Conservation (phyloP, 1,140 invertebrate genomes). For the Drosophila setifemur region DNA sequence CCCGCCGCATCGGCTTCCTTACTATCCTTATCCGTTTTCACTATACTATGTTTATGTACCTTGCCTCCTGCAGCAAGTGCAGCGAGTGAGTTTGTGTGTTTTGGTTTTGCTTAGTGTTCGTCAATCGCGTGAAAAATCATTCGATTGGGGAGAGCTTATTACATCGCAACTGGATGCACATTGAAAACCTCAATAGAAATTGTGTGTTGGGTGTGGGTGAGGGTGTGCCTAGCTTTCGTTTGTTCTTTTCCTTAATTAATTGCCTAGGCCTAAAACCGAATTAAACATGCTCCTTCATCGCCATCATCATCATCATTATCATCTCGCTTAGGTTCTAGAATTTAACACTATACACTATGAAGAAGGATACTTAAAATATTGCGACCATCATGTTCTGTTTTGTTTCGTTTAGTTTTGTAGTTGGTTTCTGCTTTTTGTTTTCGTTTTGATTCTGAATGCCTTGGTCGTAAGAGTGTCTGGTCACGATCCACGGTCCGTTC, state of each 20-base stretch:
- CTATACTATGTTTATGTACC: constrained; percentile 31
- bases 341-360: constrained; percentile 79
- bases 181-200: constrained; percentile 70
- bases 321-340: constrained; percentile 48
- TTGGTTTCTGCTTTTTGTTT: constrained; percentile 52
- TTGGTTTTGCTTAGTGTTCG: constrained; percentile 63
- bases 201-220: no score
- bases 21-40: neutral
- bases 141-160: constrained; percentile 51
- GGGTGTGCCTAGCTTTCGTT: constrained; percentile 53
- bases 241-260: constrained; percentile 61
- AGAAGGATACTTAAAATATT: constrained; percentile 77
- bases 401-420: constrained; percentile 61
- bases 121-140: constrained; percentile 55
- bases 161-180: constrained; percentile 11
- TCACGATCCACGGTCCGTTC: constrained; percentile 9
- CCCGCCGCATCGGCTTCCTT: constrained; percentile 15
- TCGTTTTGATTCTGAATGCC: constrained; percentile 62
- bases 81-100: constrained; percentile 35
- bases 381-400: constrained; percentile 74
- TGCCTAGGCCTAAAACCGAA: constrained; percentile 63
- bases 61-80: constrained; percentile 52
- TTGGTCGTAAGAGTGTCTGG: constrained; percentile 45
- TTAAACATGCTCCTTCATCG: constrained; percentile 55
- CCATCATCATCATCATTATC: neutral